Evolutionary conservation across 2,888 invertebrate species (phyloP).

Genomic region (Petrolisthes cinctipes): DNA sequence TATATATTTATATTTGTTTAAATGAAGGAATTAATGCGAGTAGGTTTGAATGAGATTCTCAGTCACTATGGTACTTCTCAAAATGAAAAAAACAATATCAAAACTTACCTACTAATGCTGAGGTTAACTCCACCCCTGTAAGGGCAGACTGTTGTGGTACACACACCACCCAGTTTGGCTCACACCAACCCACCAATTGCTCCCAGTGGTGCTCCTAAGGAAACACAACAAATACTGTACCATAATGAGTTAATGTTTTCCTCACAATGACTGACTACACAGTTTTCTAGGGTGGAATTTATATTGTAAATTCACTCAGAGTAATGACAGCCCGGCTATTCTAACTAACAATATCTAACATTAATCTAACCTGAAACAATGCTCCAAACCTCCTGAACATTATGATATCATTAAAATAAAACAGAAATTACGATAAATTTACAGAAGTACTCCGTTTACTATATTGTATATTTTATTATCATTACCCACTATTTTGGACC

Average conservation of each 20-base stretch:
- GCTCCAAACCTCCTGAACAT: too few relatives aligned
- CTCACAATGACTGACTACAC: too few relatives aligned
- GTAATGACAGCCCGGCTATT: too few relatives aligned
- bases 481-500: too few relatives aligned
- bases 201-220: constrained; percentile 49
- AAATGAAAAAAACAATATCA: neutral
- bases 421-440: too few relatives aligned
- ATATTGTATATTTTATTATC: too few relatives aligned
- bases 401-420: too few relatives aligned
- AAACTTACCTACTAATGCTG: constrained; percentile 41
- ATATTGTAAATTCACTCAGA: too few relatives aligned
- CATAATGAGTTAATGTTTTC: neutral
- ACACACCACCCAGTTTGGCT: constrained; percentile 58
- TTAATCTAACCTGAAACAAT: too few relatives aligned
- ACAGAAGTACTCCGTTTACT: too few relatives aligned
- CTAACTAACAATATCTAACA: too few relatives aligned
- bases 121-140: constrained; percentile 27
- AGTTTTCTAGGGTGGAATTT: too few relatives aligned
- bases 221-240: neutral
- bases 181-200: constrained; percentile 54
- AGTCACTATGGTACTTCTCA: neutral
- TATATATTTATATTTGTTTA: neutral
- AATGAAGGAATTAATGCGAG: neutral
- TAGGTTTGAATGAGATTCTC: neutral
- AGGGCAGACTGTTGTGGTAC: constrained; percentile 48